Evolutionary conservation across 2,888 invertebrate genomes (phyloP).

Genomic region (Mamestra brassicae): DNA sequence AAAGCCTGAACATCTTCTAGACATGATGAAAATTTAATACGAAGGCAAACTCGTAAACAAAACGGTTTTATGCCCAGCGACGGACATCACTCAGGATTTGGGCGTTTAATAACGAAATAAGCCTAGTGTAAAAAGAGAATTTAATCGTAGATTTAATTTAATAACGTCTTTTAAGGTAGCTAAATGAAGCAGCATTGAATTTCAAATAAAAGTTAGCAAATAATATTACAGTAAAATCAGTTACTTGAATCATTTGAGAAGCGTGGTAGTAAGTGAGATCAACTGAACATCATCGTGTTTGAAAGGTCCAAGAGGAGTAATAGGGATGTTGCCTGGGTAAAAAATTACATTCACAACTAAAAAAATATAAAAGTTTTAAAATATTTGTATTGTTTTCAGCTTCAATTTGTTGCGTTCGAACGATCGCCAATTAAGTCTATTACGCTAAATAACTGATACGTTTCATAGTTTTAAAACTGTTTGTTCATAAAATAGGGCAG

Average conservation of each 20-base stretch:
- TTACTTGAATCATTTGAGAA: not conserved
- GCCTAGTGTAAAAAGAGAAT: constrained; percentile 34
- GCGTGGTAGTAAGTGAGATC: too few species aligned
- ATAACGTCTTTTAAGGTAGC: not conserved
- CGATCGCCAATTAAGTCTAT: too few species aligned
- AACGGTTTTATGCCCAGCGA: constrained; percentile 52
- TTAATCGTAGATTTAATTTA: constrained; percentile 24
- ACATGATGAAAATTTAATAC: constrained; percentile 55
- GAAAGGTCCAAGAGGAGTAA: not conserved
- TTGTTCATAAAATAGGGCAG: too few species aligned
- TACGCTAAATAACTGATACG: too few species aligned
- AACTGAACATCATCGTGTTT: not conserved
- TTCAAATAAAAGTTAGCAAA: not conserved
- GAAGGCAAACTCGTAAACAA: constrained; percentile 51
- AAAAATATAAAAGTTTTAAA: too few species aligned
- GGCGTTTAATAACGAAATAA: constrained; percentile 53
- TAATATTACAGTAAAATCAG: too few species aligned
- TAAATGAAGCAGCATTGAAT: not conserved
- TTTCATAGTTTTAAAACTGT: too few species aligned
- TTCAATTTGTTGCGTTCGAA: too few species aligned
- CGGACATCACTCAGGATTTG: constrained; percentile 47
- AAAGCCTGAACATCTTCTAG: constrained; percentile 37
- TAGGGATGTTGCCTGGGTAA: too few species aligned
- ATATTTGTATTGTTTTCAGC: too few species aligned
- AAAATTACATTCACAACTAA: too few species aligned